Evolutionary conservation across 2,888 invertebrate species (phyloP).

Genomic region (Andrena hattorfiana): DNA sequence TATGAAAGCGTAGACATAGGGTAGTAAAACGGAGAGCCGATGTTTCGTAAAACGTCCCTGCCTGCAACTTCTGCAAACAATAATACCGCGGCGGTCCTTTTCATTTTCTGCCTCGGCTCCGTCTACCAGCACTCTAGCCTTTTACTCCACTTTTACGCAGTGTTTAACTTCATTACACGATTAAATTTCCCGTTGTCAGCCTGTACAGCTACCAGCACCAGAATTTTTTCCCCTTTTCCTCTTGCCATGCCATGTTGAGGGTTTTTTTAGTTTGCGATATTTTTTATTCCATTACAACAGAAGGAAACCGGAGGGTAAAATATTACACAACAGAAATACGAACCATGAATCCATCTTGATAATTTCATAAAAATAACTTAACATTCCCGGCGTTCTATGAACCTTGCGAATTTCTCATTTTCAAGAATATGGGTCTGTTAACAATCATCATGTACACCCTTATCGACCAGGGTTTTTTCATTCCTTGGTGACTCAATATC

Average conservation of each 20-base stretch:
- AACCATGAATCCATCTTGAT: too few relatives aligned
- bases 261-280: neutral
- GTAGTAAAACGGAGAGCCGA: constrained; percentile 21
- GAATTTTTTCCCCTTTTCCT: neutral
- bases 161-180: constrained; percentile 64
- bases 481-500: neutral
- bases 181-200: constrained; percentile 54
- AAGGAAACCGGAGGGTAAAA: too few relatives aligned
- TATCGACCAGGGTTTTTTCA: neutral
- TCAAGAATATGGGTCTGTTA: neutral
- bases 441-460: neutral
- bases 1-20: neutral
- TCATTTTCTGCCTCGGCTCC: constrained; percentile 22
- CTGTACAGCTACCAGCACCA: neutral
- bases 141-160: constrained; percentile 48
- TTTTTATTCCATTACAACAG: neutral
- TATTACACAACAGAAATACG: too few relatives aligned
- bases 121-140: constrained; percentile 1
- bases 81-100: constrained; percentile 19
- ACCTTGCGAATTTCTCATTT: too few relatives aligned
- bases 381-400: too few relatives aligned
- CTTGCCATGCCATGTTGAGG: neutral
- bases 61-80: constrained; percentile 25
- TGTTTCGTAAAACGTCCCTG: constrained; percentile 32
- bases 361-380: too few relatives aligned